Percentiles rank a stretch among this genome's conserved stretches.
These are phyloP conservation scores for Microvelia longipes DNA, from an alignment of 1,140 invertebrate species.

Conservation along the genomic window DNA sequence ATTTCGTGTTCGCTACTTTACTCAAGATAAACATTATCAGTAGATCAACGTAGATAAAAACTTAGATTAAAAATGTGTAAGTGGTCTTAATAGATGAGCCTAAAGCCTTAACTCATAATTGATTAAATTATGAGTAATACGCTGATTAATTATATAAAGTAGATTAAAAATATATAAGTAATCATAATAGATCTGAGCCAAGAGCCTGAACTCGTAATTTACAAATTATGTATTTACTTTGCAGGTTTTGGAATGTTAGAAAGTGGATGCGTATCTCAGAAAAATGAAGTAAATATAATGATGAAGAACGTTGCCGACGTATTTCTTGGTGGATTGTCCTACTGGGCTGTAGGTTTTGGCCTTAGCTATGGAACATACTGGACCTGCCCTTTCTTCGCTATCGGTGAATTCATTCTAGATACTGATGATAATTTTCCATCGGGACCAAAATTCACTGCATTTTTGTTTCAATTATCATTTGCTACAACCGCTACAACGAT, in stretches of 20 bases:
- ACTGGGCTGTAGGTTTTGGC: constrained; percentile 88
- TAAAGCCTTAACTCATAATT: too few relatives aligned
- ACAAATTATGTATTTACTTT: constrained; percentile 3
- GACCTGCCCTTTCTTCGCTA: constrained; percentile 56
- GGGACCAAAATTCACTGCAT: constrained; percentile 63
- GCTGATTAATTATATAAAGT: too few relatives aligned
- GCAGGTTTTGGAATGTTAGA: constrained; percentile 73
- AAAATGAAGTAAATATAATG: constrained; percentile 95
- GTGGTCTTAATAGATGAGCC: too few relatives aligned
- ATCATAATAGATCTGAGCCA: too few relatives aligned
- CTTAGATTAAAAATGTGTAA: too few relatives aligned
- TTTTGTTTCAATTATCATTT: constrained; percentile 75
- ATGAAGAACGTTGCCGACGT: constrained; percentile 91
- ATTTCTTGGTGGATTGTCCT: constrained; percentile 77
- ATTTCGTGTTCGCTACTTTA: too few relatives aligned
- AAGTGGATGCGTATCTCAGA: constrained; percentile 78
- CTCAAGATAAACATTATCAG: too few relatives aligned
- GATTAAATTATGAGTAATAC: too few relatives aligned
- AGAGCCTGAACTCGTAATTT: too few relatives aligned
- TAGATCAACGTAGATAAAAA: too few relatives aligned
- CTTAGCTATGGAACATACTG: constrained; percentile 68
- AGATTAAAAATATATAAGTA: too few relatives aligned
- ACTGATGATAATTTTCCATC: constrained; percentile 49
- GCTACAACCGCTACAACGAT: constrained; percentile 84
- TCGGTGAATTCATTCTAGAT: constrained; percentile 53